These are phyloP conservation scores for Rhinogobio ventralis DNA, from an alignment of 2,797 vertebrate genomes.

Conservation along the genomic window DNA sequence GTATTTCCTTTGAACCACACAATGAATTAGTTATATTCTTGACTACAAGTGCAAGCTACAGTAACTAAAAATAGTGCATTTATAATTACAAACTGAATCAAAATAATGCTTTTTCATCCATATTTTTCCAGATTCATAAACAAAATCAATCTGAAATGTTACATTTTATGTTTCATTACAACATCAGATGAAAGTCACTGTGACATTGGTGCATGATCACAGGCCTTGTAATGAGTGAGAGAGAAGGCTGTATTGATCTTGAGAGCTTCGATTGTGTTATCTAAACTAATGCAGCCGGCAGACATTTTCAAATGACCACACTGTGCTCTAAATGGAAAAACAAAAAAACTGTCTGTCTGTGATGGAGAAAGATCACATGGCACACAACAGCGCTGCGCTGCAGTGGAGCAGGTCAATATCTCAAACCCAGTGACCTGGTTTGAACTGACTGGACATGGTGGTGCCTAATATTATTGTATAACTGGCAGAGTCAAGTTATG, in stretches of 20 bases:
- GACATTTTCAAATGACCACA: slow-evolving; percentile 59
- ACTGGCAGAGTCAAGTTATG: neutral
- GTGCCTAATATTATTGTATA: neutral
- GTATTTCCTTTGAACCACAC: neutral
- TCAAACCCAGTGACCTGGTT: slow-evolving; percentile 30
- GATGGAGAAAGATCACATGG: slow-evolving; percentile 42
- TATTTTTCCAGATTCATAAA: neutral
- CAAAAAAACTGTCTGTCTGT: slow-evolving; percentile 43
- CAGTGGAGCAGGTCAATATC: slow-evolving; percentile 41
- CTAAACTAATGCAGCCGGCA: slow-evolving; percentile 60
- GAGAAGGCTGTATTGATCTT: slow-evolving; percentile 56
- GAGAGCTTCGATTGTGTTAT: slow-evolving; percentile 61
- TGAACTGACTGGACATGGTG: slow-evolving; percentile 35
- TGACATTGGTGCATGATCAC: slow-evolving; percentile 55
- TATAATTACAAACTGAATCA: neutral
- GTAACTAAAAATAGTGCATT: neutral
- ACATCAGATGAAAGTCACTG: slow-evolving; percentile 40
- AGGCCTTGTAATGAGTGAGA: slow-evolving; percentile 29
- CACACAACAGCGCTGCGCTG: slow-evolving; percentile 1
- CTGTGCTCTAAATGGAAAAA: slow-evolving; percentile 52
- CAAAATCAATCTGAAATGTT: neutral
- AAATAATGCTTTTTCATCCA: neutral
- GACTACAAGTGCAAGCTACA: neutral
- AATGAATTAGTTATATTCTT: neutral
- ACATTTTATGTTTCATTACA: neutral